Percentiles rank a stretch among this genome's conserved stretches.
Conservation (phyloP, 2,797 vertebrate species). For the Melanotaenia nigrans region DNA sequence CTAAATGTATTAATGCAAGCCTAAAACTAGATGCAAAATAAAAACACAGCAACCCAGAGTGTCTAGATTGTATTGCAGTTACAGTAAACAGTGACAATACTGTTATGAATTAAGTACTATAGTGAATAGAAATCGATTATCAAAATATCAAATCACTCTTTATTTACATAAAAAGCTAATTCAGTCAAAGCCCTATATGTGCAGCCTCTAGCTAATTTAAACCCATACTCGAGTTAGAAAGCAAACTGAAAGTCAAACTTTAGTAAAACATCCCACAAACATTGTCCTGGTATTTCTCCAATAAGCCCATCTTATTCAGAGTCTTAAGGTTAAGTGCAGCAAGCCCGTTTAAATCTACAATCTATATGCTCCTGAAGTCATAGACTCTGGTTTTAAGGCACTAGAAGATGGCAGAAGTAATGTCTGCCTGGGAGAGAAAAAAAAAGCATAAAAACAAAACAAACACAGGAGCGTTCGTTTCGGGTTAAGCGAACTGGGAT, state of each 20-base stretch:
- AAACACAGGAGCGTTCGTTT: conserved; percentile 76
- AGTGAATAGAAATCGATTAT: conserved; percentile 91
- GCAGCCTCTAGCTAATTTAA: conserved; percentile 76
- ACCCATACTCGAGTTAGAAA: conserved; percentile 69
- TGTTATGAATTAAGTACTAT: conserved; percentile 88
- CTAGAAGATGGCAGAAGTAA: conserved; percentile 89
- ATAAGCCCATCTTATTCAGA: conserved; percentile 56
- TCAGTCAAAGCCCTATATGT: conserved; percentile 84
- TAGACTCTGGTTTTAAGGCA: conserved; percentile 91
- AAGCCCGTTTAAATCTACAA: conserved; percentile 89
- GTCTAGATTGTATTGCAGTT: conserved; percentile 94
- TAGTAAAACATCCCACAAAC: conserved; percentile 46
- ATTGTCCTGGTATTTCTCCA: conserved; percentile 27
- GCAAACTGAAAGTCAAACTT: conserved; percentile 56
- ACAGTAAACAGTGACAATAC: conserved; percentile 93
- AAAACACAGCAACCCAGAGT: conserved; percentile 87
- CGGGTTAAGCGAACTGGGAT: conserved; percentile 87
- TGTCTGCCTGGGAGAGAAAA: conserved; percentile 74
- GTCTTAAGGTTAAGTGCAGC: conserved; percentile 94
- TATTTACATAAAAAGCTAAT: conserved; percentile 91
- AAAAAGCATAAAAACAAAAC: conserved; percentile 48
- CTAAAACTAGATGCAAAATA: conserved; percentile 83
- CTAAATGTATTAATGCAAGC: conserved; percentile 73
- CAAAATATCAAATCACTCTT: conserved; percentile 90
- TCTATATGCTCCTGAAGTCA: conserved; percentile 81